These are phyloP conservation scores for Chromobotia macracanthus DNA, from an alignment of 2,797 vertebrate species.

Conservation along the genomic window DNA sequence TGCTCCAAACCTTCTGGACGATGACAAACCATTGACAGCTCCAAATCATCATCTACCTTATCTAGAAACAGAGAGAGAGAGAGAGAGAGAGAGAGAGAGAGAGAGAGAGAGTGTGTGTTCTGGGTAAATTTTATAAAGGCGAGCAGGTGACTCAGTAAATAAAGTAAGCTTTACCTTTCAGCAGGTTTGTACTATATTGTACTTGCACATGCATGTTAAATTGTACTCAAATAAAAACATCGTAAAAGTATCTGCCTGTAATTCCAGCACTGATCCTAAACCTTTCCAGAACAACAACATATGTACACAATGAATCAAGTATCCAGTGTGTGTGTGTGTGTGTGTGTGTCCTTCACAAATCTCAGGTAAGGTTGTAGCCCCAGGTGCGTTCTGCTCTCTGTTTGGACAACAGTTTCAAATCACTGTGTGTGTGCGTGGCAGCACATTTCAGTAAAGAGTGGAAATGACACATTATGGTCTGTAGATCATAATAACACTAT, in stretches of 20 bases:
- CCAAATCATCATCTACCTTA: slow-evolving; percentile 93
- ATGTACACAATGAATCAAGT: too few species aligned
- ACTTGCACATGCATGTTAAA: too few species aligned
- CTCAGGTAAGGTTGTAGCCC: slow-evolving; percentile 48
- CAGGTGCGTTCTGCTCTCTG: slow-evolving; percentile 48
- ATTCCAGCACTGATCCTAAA: too few species aligned
- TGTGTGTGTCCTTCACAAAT: slow-evolving; percentile 69
- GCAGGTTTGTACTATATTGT: too few species aligned
- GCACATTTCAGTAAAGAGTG: neutral
- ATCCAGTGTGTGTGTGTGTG: too few species aligned
- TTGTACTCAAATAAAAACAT: too few species aligned
- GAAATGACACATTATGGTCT: neutral
- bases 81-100: neutral
- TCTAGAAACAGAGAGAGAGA: slow-evolving; percentile 72
- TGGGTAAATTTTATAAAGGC: too few species aligned
- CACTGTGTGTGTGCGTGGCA: slow-evolving; percentile 45
- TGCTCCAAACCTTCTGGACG: slow-evolving; percentile 93
- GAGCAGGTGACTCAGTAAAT: too few species aligned
- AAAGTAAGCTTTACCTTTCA: too few species aligned
- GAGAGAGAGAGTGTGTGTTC: neutral
- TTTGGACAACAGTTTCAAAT: slow-evolving; percentile 58
- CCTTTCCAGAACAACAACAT: neutral
- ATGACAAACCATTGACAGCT: slow-evolving; percentile 92
- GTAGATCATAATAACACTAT: slow-evolving; percentile 2
- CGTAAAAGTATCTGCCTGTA: too few species aligned